Base-by-base conservation (phyloP, 1,140 invertebrate genomes). In the Drosophila subpulchrella region DNA sequence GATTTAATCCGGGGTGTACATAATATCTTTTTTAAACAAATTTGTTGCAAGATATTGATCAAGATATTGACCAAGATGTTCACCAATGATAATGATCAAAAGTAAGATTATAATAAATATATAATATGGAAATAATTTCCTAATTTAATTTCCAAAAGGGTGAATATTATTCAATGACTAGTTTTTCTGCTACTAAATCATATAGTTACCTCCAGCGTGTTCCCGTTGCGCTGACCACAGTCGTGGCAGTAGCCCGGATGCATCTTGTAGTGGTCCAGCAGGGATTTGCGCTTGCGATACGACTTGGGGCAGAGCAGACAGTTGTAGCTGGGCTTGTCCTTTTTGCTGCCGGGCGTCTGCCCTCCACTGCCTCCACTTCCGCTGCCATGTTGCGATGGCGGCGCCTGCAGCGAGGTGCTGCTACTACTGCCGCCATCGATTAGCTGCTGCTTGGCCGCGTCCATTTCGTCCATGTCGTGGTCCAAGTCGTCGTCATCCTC, bases 161-260 rank as follows among this genome's bases (percentile, higher is more conserved):
- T 34, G 2, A 34, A 8, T 34, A 34, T 34, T 8, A 7, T 1
- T 8, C 0, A 8, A 6, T 10, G 7, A 8, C 32, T 10, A 10
- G 38, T 39, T 39, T 13, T 39, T 13, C 5, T 12, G 12, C 11
- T 39, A n/a, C 5, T 4, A 13, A 39, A 39, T 13, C 3, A 13
- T 0, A 13, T 39, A 11, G 27, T 57, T 55, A 91, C 91, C 81
- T 92, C 91, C 11, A 92, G 51, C 6, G 90, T 80, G n/a, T 81
- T 86, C 30, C 91, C 91, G 61, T 92, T 92, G 13, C 91, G 86
- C 72, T 92, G 83, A 0, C 91, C 91, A 58, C 91, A 92, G 55
- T 92, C 91, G 59, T 92, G 91, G 56, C 91, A 92, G 70, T 75
- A 92, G 6, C 91, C 91, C 3, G 91, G 91, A 84, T 92, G 91